Evolutionary conservation across 2,888 invertebrate species (phyloP), one percentile per base, ranked within the genome.

Genomic region (Bombyx huttoni): DNA sequence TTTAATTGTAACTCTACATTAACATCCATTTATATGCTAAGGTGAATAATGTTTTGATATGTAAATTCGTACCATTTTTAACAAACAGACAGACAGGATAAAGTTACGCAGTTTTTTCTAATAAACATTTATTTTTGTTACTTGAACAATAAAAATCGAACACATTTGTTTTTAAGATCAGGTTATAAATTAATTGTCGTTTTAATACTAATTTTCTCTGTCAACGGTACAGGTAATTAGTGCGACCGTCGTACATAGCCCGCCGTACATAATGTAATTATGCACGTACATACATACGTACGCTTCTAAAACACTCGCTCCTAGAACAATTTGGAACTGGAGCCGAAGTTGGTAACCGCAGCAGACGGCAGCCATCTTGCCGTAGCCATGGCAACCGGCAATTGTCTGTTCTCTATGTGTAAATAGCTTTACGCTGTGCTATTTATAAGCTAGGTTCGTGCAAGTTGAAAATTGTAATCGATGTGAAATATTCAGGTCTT

Each of bases 261-360:
- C 64, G 67, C 64, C 67, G 74, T 81, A 84, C 67, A 86, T 83
- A 82, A 85, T 73, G 78, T 86, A 84, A 87, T 87, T 82, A 85
- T 83, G 80, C 82, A 82, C 78, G 73, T 72, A 76, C 74, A 71
- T 81, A 81, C 78, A 73, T 72, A 76, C 74, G 72, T 81, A 81
- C 80, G 51, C 69, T 68, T 80, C 85, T 82, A 78, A 80, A 85
- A 83, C 79, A 84, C 81, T 73, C 73, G 64, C 81, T 61, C 65
- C 63, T 58, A 69, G 77, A 85, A 87, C 86, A 87, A 87, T 88
- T 86, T 86, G 83, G 84, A 84, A 85, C 84, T 85, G 81, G 81
- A 81, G 73, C 72, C 79, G 75, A 83, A 87, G 78, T 84, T 86
- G 75, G 78, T 73, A 83, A 86, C 86, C 86, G 75, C 85, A 82